phyloP scores from a whole-genome alignment of 2,888 invertebrate species.

The Drosophila niveifrons region DNA sequence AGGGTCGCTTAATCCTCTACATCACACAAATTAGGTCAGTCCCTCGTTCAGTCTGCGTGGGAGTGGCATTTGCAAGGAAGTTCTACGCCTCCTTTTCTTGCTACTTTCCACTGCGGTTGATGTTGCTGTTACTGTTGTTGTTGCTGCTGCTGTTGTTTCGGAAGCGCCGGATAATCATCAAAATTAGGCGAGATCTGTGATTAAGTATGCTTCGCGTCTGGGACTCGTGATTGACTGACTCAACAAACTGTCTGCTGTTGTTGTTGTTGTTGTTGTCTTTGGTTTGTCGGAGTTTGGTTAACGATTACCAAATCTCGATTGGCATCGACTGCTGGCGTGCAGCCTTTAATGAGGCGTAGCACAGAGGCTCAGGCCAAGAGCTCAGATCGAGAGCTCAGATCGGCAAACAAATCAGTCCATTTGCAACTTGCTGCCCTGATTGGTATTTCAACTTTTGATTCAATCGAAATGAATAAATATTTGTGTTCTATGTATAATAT shows the following conservation, averaged over 20 bases:
- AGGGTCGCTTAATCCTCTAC: conserved; percentile 60
- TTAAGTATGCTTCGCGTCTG: conserved; percentile 46
- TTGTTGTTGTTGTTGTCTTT: conserved; percentile 6
- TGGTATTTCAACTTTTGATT: conserved; percentile 6
- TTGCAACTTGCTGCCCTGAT: conserved; percentile 21
- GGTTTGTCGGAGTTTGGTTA: conserved; percentile 14
- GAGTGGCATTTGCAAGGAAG: conserved; percentile 43
- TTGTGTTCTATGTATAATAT: neutral
- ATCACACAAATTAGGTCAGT: conserved; percentile 71
- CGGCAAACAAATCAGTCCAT: conserved; percentile 7
- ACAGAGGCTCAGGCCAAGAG: conserved; percentile 25
- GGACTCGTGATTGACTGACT: conserved; percentile 58
- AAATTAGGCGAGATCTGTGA: conserved; percentile 70
- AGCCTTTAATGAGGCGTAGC: conserved; percentile 45
- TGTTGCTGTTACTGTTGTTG: conserved; percentile 13
- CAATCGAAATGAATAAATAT: neutral
- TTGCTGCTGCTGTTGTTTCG: conserved; percentile 49
- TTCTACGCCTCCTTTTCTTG: conserved; percentile 7
- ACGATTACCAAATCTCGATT: conserved; percentile 45
- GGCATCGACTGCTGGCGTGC: conserved; percentile 47
- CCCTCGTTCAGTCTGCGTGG: conserved; percentile 34
- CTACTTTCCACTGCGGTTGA: neutral
- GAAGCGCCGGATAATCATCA: conserved; percentile 73
- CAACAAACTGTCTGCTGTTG: conserved; percentile 12
- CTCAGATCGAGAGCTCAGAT: conserved; percentile 6